Evolutionary conservation across 2,797 vertebrate species (phyloP), one percentile per base, ranked within the genome.

Genomic region (Megaceryle alcyon): DNA sequence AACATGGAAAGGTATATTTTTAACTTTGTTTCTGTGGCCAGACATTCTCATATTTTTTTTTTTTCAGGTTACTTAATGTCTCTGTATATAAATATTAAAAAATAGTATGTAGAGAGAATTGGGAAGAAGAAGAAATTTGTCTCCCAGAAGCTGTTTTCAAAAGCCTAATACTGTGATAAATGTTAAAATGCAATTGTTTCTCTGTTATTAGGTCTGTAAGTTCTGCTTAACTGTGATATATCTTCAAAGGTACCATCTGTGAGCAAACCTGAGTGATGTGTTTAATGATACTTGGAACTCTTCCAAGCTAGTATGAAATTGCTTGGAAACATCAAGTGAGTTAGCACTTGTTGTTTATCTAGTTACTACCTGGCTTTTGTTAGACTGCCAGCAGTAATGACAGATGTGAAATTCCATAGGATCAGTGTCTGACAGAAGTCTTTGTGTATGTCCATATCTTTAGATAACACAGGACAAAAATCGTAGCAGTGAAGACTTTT

Each of bases 401-500:
- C 26, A 39, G 79, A 73, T 15, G 10, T 35, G 39, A 44, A 51
- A 77, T 80, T 66, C 51, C 21, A 4, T n/a, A 46, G 23, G 20
- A 43, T 76, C 15, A 2, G 17, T 59, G 18, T 59, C 18, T 85
- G 51, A 14, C n/a, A 56, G 37, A 82, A 77, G 25, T 77, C 39
- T 56, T 61, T 3, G 1, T 28, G 3, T 18, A 11, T n/a, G 15
- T 44, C 48, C 10, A 0, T 48, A 26, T 5, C 10, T 61, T 56
- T 44, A 66, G n/a, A 15, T 51, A 80, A 68, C 16, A 29, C 21
- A 41, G 54, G 33, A n/a, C 53, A 53, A n/a, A 89, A 89, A 77
- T 33, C 29, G 61, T 31, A 63, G n/a, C 63, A 77, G 10, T 39
- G 17, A 76, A 69, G 43, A 44, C 14, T 48, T 88, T 5, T 21